These are phyloP conservation scores for Drosophila picticornis DNA, from an alignment of 2,888 invertebrate species.

Conservation along the genomic window DNA sequence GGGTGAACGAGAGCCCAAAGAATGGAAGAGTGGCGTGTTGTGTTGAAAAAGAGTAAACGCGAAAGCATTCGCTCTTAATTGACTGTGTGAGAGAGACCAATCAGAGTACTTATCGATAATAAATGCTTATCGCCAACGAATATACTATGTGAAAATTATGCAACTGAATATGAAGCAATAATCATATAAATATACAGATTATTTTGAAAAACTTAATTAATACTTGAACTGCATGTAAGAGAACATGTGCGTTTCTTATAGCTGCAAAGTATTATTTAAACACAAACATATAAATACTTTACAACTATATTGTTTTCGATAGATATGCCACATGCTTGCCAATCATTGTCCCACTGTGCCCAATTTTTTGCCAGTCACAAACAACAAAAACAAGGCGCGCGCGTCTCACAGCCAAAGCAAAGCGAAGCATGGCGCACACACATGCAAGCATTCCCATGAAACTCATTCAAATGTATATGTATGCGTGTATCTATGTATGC, in stretches of 20 bases:
- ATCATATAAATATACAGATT: background rate
- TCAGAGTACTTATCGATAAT: slow-evolving; percentile 50
- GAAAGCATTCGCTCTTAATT: slow-evolving; percentile 34
- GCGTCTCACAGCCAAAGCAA: slow-evolving; percentile 5
- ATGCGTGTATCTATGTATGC: slow-evolving; percentile 6
- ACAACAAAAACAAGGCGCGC: slow-evolving; percentile 39
- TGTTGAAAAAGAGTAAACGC: slow-evolving; percentile 31
- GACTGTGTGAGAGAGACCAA: slow-evolving; percentile 15
- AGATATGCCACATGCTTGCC: slow-evolving; percentile 7
- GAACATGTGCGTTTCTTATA: background rate
- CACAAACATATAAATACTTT: background rate
- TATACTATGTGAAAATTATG: background rate
- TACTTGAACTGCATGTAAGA: background rate
- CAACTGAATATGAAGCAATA: background rate
- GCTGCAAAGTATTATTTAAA: background rate
- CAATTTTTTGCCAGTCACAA: slow-evolving; percentile 60
- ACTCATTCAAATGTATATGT: background rate
- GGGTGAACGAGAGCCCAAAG: slow-evolving; percentile 32
- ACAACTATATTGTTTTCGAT: background rate
- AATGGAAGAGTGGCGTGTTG: slow-evolving; percentile 26
- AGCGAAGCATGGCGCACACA: slow-evolving; percentile 20
- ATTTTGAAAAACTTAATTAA: background rate
- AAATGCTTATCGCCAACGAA: slow-evolving; percentile 9
- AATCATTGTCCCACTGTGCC: slow-evolving; percentile 46
- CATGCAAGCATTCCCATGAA: slow-evolving; percentile 12